Base-by-base conservation (phyloP, 2,888 invertebrate genomes). In the Phrixothrix hirtus region DNA sequence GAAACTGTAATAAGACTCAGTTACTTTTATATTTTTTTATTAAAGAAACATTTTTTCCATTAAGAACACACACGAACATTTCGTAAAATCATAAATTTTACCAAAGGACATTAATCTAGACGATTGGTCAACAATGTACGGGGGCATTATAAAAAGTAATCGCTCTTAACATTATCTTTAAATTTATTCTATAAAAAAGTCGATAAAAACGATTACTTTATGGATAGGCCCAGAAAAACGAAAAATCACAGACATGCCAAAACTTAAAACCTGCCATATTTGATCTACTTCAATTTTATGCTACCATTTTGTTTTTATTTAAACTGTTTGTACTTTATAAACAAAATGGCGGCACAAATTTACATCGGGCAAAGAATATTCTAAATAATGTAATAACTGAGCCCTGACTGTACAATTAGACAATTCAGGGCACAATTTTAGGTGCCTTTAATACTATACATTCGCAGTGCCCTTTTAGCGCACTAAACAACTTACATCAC, bases 21-120 rank as follows among this genome's bases (percentile, higher is more conserved):
- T 13, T 9, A 5, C 6, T 41, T 64, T 58, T 61, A 60, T 62
- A 61, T 71, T 55, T 74, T 78, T 79, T 79, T 79, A 79, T 78
- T 79, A 79, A 79, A 79, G 78, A 79, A 79, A 79, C 78, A 77
- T 79, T 76, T 76, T 77, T 75, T 74, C 72, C 74, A 75, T 74
- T 78, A 77, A 78, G 77, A 79, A 79, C 79, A 79, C 79, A 79
- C 79, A 79, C 78, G 78, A 77, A 79, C 77, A 78, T 76, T 75
- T 77, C 71, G 73, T 61, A 58, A 58, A 58, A 61, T 60, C 51
- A 55, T 50, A 36, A n/a, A 46, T 35, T 51, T 32, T 49, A 45
- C 55, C 51, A 55, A 47, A 51, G 36, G 35, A 47, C 37, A 39
- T 54, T 38, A 46, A 49, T 55, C 69, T 70, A 71, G 45, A 72